These are phyloP conservation scores for Nymphalis urticae DNA, from an alignment of 2,888 invertebrate species.

Conservation along the genomic window DNA sequence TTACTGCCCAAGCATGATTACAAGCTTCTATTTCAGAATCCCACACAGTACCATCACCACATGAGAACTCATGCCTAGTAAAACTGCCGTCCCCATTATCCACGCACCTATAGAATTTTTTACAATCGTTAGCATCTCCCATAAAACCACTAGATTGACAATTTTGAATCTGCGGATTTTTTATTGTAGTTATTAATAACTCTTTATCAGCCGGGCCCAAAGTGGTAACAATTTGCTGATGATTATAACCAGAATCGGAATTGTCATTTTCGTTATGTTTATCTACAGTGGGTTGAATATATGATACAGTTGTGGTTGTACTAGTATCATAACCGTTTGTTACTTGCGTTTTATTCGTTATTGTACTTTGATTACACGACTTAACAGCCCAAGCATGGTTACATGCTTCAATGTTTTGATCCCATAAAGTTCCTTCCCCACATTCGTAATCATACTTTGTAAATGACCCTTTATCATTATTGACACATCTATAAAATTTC, in stretches of 20 bases:
- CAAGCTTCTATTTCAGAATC: conserved; percentile 80
- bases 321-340: conserved; percentile 21
- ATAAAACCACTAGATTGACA: conserved; percentile 41
- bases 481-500: conserved; percentile 86
- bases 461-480: conserved; percentile 68
- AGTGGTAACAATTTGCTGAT: conserved; percentile 5
- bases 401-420: conserved; percentile 79
- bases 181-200: conserved; percentile 1
- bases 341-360: conserved; percentile 22
- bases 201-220: conserved; percentile 26
- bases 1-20: conserved; percentile 75
- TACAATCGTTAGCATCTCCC: conserved; percentile 42
- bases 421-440: conserved; percentile 83
- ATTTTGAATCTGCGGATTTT: conserved; percentile 20
- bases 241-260: background rate
- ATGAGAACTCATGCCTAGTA: conserved; percentile 83
- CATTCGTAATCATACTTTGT: conserved; percentile 81
- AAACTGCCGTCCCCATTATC: conserved; percentile 82
- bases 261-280: conserved; percentile 30
- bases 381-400: conserved; percentile 80
- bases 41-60: conserved; percentile 85
- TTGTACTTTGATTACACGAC: conserved; percentile 36
- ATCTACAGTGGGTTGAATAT: conserved; percentile 37
- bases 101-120: conserved; percentile 46
- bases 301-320: conserved; percentile 35